Evolutionary conservation across 2,113 vertebrate species (phyloP).

Genomic region (Seriola dumerili): DNA sequence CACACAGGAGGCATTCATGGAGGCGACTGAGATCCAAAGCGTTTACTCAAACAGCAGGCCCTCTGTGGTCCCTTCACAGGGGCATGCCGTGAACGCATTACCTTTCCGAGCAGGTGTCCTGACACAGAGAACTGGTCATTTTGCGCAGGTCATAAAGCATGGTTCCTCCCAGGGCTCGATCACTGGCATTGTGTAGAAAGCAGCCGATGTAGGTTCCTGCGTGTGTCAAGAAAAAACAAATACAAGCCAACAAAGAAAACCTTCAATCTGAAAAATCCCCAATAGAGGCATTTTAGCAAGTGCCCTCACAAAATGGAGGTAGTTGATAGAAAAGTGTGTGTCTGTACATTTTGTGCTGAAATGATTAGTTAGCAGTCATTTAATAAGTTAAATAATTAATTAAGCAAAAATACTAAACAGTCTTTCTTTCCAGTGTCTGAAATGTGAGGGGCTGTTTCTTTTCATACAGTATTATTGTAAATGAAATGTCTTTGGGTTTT

Average conservation of each 20-base stretch:
- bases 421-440: neutral
- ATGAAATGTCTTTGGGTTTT: neutral
- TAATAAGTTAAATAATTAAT: neutral
- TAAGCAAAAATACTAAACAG: neutral
- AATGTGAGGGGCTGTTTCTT: neutral
- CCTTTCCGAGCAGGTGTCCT: conserved; percentile 96
- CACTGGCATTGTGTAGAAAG: conserved; percentile 89
- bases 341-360: neutral
- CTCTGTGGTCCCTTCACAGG: conserved; percentile 68
- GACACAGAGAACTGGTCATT: conserved; percentile 95
- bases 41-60: conserved; percentile 75
- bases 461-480: neutral
- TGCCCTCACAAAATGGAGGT: neutral
- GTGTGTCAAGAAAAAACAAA: conserved; percentile 18
- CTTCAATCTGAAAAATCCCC: conserved; percentile 1
- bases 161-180: conserved; percentile 91
- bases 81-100: conserved; percentile 75
- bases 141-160: conserved; percentile 97
- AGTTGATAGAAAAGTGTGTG: neutral
- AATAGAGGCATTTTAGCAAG: neutral
- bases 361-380: neutral
- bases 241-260: neutral
- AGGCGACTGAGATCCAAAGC: conserved; percentile 63
- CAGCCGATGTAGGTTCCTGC: conserved; percentile 93
- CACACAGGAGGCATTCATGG: conserved; percentile 81